phyloP scores from a whole-genome alignment of 1,140 invertebrate species.

The Protaetia brevitarsis region DNA sequence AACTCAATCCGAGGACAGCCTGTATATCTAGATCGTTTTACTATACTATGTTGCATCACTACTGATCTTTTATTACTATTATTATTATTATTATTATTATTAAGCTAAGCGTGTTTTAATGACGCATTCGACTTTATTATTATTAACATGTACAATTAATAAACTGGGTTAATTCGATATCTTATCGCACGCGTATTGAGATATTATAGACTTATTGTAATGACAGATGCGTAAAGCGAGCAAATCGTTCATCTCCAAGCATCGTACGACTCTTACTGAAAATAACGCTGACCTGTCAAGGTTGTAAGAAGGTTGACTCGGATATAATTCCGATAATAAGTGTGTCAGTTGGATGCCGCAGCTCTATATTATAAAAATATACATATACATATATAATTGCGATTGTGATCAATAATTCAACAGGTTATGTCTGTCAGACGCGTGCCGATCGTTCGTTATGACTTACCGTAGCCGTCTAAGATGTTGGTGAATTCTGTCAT shows the following conservation, averaged over 20 bases:
- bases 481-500: slow-evolving; percentile 79
- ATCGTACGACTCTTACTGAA: neutral
- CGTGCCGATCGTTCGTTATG: neutral
- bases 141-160: slow-evolving; percentile 12
- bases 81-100: too few relatives aligned
- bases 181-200: neutral
- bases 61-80: neutral
- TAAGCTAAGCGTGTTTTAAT: slow-evolving; percentile 2
- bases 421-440: neutral
- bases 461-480: slow-evolving; percentile 87
- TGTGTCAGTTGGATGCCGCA: slow-evolving; percentile 11
- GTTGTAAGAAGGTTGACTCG: slow-evolving; percentile 21
- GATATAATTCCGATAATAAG: neutral
- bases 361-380: neutral
- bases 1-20: too few relatives aligned
- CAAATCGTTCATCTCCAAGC: too few relatives aligned
- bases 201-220: neutral
- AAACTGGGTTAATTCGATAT: slow-evolving; percentile 22
- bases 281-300: slow-evolving; percentile 28
- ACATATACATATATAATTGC: neutral
- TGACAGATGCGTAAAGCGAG: neutral
- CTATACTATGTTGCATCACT: neutral
- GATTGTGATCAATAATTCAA: neutral
- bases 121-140: slow-evolving; percentile 10
- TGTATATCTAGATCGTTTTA: neutral